phyloP scores from a whole-genome alignment of 2,888 invertebrate genomes.

The Rhopalosiphum nymphaeae region DNA sequence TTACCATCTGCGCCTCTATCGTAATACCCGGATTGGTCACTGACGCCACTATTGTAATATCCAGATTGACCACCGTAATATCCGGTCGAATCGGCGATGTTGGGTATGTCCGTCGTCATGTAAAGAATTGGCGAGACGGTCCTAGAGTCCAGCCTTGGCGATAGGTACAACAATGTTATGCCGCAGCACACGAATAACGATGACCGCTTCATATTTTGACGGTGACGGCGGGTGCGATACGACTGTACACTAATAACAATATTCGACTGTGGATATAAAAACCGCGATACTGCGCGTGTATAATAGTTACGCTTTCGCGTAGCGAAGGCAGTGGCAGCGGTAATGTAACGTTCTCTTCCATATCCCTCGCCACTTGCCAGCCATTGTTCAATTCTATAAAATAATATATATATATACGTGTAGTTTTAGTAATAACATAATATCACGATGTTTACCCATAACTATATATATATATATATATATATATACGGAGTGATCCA shows the following conservation, averaged over 20 bases:
- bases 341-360: neutral
- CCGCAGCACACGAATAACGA: neutral
- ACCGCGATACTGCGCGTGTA: neutral
- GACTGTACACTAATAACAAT: neutral
- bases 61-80: neutral
- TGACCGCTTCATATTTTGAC: neutral
- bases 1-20: neutral
- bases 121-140: conserved; percentile 30
- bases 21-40: no score
- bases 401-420: neutral
- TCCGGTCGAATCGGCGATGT: neutral
- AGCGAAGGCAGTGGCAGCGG: neutral
- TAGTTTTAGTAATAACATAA: neutral
- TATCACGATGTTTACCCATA: neutral
- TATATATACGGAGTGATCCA: neutral
- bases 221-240: neutral
- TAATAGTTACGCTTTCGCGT: conserved; percentile 22
- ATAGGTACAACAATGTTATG: neutral
- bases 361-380: neutral
- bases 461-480: neutral
- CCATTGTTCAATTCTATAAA: neutral
- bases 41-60: neutral
- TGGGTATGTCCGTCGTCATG: neutral
- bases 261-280: neutral
- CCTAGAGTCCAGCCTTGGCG: neutral